Base-by-base conservation (phyloP, 2,888 invertebrate genomes). In the Sphaerolaimus hirsutus region DNA sequence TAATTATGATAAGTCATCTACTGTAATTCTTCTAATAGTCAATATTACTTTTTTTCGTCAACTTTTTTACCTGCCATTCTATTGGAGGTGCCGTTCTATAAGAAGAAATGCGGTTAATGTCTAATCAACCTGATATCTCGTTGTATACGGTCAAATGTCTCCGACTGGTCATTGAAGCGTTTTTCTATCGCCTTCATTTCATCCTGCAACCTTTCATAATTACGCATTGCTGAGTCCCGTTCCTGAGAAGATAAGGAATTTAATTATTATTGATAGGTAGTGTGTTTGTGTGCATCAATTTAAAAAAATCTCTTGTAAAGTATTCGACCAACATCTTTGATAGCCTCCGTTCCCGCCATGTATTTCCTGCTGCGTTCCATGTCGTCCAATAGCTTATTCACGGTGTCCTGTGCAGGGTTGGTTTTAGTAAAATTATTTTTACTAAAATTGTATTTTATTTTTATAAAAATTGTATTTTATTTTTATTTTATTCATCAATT, bases 311-410 rank as follows among this genome's bases (percentile, higher is more conserved):
- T 43, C 26, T 5, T 4, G 25, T 21, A 43, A 7, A 14, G 17
- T 14, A 14, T 17, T 27, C 10, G 7, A 27, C 19, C 3, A 27
- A 45, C 45, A 7, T 38, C 40, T 40, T 40, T 45, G 22, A 45
- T 7, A 14, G 22, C 10, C 7, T 45, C 40, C 21, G 40, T 26
- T 10, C 12, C 22, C n/a, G 29, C 35, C 19, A 42, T 4, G 36
- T 42, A 25, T 21, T 35, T 29, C 14, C 25, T 24, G 17, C 23
- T 42, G 23, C 43, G 32, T 5, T 46, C 46, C 2, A 42, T 14
- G 26, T 46, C 46, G 2, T 46, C 46, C 7, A 46, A 37, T n/a
- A 46, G 36, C 21, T 42, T 42, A 14, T 32, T 29, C 3, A 42
- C 32, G 4, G 42, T 42, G 35, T 46, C 46, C 37, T 35, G 22